phyloP scores from a whole-genome alignment of 2,888 invertebrate species.

The Deladenus siricidicola region DNA sequence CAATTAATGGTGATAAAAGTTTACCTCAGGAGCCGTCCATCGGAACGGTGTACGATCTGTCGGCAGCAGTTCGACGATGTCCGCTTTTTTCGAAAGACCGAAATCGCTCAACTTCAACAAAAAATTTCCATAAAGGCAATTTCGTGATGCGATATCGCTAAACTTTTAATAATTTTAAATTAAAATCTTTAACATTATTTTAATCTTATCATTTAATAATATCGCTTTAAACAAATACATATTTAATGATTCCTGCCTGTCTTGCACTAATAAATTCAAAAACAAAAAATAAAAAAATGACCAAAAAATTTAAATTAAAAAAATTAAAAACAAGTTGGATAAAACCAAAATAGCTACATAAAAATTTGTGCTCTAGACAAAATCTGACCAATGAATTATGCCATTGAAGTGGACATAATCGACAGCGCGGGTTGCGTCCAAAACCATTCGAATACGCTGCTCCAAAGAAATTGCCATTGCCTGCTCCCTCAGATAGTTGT shows the following conservation, averaged over 20 bases:
- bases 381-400: slow-evolving; percentile 13
- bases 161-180: too few species aligned
- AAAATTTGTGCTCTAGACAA: too few species aligned
- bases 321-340: too few species aligned
- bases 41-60: slow-evolving; percentile 6
- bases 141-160: slow-evolving; percentile 11
- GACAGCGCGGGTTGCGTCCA: slow-evolving; percentile 6
- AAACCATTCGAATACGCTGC: slow-evolving; percentile 8
- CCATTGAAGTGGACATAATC: slow-evolving; percentile 9
- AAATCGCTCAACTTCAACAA: slow-evolving; percentile 14
- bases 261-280: too few species aligned
- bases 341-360: too few species aligned
- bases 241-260: too few species aligned
- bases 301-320: too few species aligned
- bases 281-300: too few species aligned
- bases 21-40: slow-evolving; percentile 12
- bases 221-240: too few species aligned
- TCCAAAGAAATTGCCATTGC: neutral
- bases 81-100: slow-evolving; percentile 7
- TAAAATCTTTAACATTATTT: too few species aligned
- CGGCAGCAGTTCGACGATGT: neutral
- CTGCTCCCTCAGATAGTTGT: neutral
- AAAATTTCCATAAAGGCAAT: slow-evolving; percentile 10
- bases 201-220: too few species aligned
- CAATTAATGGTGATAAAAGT: too few species aligned